Conservation (phyloP, 2,113 vertebrate species). For the Orthonyx spaldingii region DNA sequence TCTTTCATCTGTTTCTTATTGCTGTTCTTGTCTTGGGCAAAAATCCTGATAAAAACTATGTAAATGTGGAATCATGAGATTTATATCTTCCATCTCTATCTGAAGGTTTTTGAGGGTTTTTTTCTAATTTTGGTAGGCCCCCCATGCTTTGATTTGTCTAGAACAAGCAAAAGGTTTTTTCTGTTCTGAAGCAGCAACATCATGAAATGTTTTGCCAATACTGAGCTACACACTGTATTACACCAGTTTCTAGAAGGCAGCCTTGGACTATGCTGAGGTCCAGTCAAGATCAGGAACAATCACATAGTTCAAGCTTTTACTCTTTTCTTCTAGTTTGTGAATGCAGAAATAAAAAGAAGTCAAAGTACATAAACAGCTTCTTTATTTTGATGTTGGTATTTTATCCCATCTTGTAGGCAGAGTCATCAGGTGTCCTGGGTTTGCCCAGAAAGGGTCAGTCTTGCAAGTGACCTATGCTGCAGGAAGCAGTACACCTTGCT, state of each 20-base stretch:
- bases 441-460: too few relatives aligned
- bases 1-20: background rate
- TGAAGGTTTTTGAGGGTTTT: background rate
- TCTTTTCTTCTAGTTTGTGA: background rate
- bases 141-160: background rate
- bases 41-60: background rate
- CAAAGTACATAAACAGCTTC: background rate
- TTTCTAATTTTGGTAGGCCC: background rate
- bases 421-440: too few relatives aligned
- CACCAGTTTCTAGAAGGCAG: background rate
- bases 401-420: background rate
- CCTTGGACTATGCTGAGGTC: background rate
- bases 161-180: background rate
- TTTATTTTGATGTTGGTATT: background rate
- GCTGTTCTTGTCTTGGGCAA: background rate
- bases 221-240: background rate
- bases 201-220: background rate
- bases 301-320: background rate
- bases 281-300: background rate
- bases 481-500: too few relatives aligned
- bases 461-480: too few relatives aligned
- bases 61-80: background rate
- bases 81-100: background rate
- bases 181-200: background rate
- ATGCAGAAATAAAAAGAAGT: background rate